A percentile compares a stretch with the other conserved stretches of the same genome.
Conservation (phyloP, 2,113 vertebrate genomes). For the Mesocricetus auratus region DNA sequence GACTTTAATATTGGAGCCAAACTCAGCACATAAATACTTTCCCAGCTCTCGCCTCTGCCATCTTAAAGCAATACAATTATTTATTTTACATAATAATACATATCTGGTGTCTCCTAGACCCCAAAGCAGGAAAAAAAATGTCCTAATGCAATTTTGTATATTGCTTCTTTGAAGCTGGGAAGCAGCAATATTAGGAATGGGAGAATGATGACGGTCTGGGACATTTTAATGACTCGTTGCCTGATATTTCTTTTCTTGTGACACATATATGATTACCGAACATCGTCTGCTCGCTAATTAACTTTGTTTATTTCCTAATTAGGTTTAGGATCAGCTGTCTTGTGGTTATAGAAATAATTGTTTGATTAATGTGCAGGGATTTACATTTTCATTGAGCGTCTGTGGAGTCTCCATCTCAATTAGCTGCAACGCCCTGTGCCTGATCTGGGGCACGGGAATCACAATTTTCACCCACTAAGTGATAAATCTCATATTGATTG, state of each 20-base stretch:
- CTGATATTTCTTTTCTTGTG: slow-evolving; percentile 76
- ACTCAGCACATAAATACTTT: slow-evolving; percentile 2
- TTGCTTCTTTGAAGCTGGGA: slow-evolving; percentile 67
- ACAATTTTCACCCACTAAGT: slow-evolving; percentile 84
- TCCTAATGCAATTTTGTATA: slow-evolving; percentile 76
- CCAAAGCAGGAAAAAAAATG: slow-evolving; percentile 78
- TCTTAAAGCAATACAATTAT: slow-evolving; percentile 80
- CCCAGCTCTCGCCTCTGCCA: slow-evolving; percentile 54
- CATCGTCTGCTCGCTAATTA: slow-evolving; percentile 85
- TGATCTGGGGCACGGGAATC: slow-evolving; percentile 75
- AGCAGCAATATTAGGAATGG: neutral
- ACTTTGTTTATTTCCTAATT: slow-evolving; percentile 89
- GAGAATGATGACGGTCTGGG: slow-evolving; percentile 66
- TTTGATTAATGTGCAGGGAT: slow-evolving; percentile 87
- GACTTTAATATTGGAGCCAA: slow-evolving; percentile 66
- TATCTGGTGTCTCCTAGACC: slow-evolving; percentile 72
- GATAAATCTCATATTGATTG: slow-evolving; percentile 84
- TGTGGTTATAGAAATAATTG: slow-evolving; percentile 83
- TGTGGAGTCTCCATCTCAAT: slow-evolving; percentile 82
- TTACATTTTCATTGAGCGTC: slow-evolving; percentile 86
- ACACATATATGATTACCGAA: slow-evolving; percentile 80
- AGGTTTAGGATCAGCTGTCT: slow-evolving; percentile 83
- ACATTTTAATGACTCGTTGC: slow-evolving; percentile 77
- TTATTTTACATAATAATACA: slow-evolving; percentile 71
- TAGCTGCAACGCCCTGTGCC: slow-evolving; percentile 65